Base-by-base conservation (phyloP, 1,140 invertebrate genomes). In the Sweltsa coloradensis region DNA sequence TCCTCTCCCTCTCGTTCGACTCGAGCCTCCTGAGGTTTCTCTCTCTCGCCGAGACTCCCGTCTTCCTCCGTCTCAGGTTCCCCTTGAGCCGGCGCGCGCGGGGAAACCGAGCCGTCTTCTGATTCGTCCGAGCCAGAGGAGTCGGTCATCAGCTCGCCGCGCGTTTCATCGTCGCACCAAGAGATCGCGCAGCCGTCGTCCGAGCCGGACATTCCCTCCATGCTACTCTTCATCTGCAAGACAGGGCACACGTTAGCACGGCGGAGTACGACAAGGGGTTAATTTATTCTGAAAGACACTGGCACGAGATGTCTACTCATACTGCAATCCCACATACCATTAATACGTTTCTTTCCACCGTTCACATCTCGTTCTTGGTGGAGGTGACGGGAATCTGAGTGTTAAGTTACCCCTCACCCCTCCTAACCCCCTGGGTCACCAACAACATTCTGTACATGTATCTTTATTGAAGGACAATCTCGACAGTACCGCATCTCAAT, bases 1-100 rank as follows among this genome's bases (percentile, higher is more conserved):
- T 87, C 48, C 89, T 70, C 67, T 94, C 89, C 45, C 89, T 71
- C 65, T 93, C 87, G 61, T 94, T 94, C 64, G 86, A 91, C 66
- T 93, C 89, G 47, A 93, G 70, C 53, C 89, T 71, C 49, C 89
- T 71, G 39, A 90, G 69, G 59, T 89, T 91, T 56, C 84, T 73
- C 60, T 94, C 89, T 47, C 85, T 64, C 1, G 85, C 83, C 48
- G 75, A 83, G 29, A 83, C 70, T 2, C 76, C 74, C 24, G 66
- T 63, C 53, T 72, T 68, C 25, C 75, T 61, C 44, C 75, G 64
- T 16, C 74, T 19, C 1, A 21, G 16, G 18, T 25, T 11, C 43
- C 49, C 7, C n/a, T 23, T 1, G 1, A 23, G 14, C 46, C 39
- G 24, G 25, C 25, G 11, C 34, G 18, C 3, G 19, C 37, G n/a